Percentiles rank a stretch among this genome's conserved stretches.
Evolutionary conservation across 2,888 invertebrate species (phyloP).

Genomic region (Chrysolina oricalcia): DNA sequence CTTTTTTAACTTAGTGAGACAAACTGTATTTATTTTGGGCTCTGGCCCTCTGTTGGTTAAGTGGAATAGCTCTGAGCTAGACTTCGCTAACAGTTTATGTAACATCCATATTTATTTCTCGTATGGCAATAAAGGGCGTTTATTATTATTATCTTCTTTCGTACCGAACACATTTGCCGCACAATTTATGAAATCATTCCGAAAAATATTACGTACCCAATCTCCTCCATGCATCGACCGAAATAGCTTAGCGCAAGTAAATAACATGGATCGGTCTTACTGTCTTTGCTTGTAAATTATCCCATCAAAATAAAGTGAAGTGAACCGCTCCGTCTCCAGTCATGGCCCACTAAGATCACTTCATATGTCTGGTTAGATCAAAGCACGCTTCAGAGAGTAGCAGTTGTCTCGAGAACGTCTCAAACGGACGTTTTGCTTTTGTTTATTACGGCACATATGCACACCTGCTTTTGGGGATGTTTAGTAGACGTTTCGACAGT

Average conservation of each 20-base stretch:
- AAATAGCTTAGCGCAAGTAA: conserved; percentile 15
- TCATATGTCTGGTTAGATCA: conserved; percentile 53
- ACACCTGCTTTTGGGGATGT: conserved; percentile 38
- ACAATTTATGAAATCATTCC: neutral
- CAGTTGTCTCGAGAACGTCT: conserved; percentile 49
- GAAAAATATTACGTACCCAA: neutral
- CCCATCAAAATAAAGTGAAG: conserved; percentile 50
- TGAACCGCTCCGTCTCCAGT: conserved; percentile 47
- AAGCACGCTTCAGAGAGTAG: conserved; percentile 46
- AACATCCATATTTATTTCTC: too few relatives aligned
- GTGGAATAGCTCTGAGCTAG: too few relatives aligned
- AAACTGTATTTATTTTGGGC: too few relatives aligned
- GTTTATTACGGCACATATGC: conserved; percentile 37
- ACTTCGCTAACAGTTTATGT: too few relatives aligned
- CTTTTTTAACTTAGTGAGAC: too few relatives aligned
- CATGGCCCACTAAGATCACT: conserved; percentile 45
- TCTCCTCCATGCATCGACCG: neutral
- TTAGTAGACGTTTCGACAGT: conserved; percentile 11
- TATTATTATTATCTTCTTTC: neutral
- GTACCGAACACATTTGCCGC: too few relatives aligned
- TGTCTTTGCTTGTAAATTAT: conserved; percentile 39
- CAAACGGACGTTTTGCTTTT: conserved; percentile 26
- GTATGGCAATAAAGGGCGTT: too few relatives aligned
- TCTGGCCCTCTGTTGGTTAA: too few relatives aligned
- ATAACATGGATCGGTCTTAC: conserved; percentile 30